Conservation (phyloP, 2,888 invertebrate species). For the Unio delphinus region DNA sequence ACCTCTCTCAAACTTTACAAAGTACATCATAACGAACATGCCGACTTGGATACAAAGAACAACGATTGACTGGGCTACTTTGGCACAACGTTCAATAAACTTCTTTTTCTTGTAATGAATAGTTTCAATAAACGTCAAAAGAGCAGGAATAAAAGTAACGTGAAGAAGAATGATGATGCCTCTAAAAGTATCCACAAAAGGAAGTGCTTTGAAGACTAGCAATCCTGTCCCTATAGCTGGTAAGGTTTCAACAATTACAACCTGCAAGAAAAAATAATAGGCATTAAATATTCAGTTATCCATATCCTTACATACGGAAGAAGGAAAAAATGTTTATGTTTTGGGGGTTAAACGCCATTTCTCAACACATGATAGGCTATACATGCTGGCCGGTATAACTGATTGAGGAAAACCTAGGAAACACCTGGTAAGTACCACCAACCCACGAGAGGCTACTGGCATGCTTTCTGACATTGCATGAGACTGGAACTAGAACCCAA, state of each 20-base stretch:
- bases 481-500: no score
- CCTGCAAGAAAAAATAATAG: conserved; percentile 12
- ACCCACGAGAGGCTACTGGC: no score
- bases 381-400: no score
- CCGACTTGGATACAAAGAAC: conserved; percentile 30
- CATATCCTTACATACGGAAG: background rate
- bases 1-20: conserved; percentile 1
- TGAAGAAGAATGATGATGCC: conserved; percentile 48
- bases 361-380: no score
- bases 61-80: conserved; percentile 10
- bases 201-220: conserved; percentile 59
- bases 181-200: conserved; percentile 35
- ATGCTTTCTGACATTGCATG: no score
- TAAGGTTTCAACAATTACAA: conserved; percentile 14
- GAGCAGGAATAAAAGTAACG: conserved; percentile 50
- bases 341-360: no score
- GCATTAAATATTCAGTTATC: background rate
- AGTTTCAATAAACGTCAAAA: conserved; percentile 44
- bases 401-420: no score
- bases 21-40: conserved; percentile 10
- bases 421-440: no score
- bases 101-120: conserved; percentile 10
- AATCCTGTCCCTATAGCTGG: conserved; percentile 28
- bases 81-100: conserved; percentile 4
- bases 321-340: background rate